phyloP scores from a whole-genome alignment of 2,888 invertebrate genomes.

The Himalopsyche anomala region DNA sequence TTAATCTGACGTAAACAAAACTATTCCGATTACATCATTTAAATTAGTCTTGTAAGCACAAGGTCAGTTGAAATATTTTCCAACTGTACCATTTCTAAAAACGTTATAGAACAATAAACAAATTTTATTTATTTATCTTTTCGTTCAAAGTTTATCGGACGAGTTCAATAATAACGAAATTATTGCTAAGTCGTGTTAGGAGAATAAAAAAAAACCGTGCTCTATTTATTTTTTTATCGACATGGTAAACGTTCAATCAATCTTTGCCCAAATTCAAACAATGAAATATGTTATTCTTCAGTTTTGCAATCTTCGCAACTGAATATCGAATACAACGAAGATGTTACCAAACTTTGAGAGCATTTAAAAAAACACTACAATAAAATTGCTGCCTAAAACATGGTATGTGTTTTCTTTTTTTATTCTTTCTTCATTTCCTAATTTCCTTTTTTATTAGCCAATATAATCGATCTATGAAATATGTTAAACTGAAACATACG shows the following conservation, averaged over 20 bases:
- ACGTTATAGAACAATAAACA: not conserved
- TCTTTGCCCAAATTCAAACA: constrained; percentile 8
- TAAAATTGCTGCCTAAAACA: no score
- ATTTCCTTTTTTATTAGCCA: no score
- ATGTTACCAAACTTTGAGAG: not conserved
- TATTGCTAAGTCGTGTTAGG: not conserved
- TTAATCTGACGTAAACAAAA: not conserved
- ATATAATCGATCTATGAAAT: no score
- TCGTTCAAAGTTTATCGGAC: not conserved
- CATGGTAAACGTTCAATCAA: not conserved
- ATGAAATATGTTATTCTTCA: not conserved
- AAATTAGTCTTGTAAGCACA: not conserved
- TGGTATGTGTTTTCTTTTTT: no score
- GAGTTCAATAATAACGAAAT: not conserved
- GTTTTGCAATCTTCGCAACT: not conserved
- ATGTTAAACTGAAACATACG: no score
- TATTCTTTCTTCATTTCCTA: no score
- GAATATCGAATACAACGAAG: not conserved
- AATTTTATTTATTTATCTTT: not conserved
- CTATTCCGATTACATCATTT: not conserved
- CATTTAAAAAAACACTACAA: no score
- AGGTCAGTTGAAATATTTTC: constrained; percentile 2
- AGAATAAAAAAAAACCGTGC: not conserved
- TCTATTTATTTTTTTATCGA: constrained; percentile 2
- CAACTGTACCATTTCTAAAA: not conserved